These are phyloP conservation scores for Falcunculus frontatus DNA, from an alignment of 2,113 vertebrate genomes.

Conservation along the genomic window DNA sequence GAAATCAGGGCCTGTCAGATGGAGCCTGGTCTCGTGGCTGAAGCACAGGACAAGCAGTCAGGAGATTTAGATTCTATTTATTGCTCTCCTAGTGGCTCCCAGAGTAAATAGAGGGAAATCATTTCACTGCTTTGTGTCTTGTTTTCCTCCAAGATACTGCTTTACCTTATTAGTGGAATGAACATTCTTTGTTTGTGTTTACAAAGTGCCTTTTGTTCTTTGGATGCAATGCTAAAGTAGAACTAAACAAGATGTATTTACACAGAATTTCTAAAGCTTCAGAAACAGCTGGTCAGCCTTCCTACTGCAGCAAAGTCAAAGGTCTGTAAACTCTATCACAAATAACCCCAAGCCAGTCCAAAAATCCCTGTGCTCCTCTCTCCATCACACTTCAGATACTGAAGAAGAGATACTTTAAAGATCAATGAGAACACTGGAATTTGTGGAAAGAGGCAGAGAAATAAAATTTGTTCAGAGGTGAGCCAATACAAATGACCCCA, in stretches of 20 bases:
- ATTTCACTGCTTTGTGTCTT: not conserved
- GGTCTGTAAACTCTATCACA: not conserved
- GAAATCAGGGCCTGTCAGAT: not conserved
- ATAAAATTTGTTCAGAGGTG: not conserved
- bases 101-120: not conserved
- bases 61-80: conserved; percentile 49
- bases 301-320: not conserved
- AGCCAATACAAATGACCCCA: not conserved
- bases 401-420: not conserved
- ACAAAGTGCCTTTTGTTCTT: not conserved
- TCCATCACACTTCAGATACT: not conserved
- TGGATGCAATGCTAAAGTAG: not conserved
- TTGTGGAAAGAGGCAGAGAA: not conserved
- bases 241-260: not conserved
- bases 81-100: not conserved
- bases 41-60: conserved; percentile 49
- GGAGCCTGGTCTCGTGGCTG: conserved; percentile 22
- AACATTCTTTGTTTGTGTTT: not conserved
- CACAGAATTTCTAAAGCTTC: not conserved
- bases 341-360: not conserved
- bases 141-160: not conserved
- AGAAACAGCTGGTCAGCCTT: not conserved
- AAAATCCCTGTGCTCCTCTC: not conserved
- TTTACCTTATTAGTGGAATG: not conserved
- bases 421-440: not conserved